Conservation (phyloP, 1,140 invertebrate genomes). For the Globodera rostochiensis region DNA sequence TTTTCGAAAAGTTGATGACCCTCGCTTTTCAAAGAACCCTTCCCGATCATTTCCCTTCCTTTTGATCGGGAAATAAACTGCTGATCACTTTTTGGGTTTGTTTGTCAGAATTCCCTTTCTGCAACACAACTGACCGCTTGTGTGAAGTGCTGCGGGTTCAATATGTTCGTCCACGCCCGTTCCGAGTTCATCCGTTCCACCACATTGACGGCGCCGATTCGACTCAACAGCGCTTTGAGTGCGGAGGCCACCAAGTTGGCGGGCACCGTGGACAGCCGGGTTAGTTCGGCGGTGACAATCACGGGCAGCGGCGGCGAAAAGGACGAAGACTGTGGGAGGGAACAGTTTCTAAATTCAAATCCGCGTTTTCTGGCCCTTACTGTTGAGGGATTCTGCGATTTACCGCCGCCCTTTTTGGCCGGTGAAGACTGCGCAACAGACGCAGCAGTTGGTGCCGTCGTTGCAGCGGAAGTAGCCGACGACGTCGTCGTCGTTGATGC, state of each 20-base stretch:
- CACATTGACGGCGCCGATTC: slow-evolving; percentile 49
- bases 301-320: slow-evolving; percentile 17
- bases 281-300: slow-evolving; percentile 57
- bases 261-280: slow-evolving; percentile 46
- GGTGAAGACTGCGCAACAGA: not conserved
- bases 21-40: not conserved
- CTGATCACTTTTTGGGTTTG: no score
- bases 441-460: not conserved
- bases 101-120: no score
- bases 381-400: not conserved
- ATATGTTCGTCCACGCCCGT: slow-evolving; percentile 59
- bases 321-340: not conserved
- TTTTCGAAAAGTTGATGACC: not conserved
- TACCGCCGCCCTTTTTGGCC: not conserved
- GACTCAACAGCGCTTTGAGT: slow-evolving; percentile 44
- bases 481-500: not conserved
- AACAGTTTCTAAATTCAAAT: not conserved
- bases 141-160: slow-evolving; percentile 51
- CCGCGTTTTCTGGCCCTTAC: no score
- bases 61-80: no score
- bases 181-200: slow-evolving; percentile 64
- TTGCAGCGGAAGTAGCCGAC: slow-evolving; percentile 7
- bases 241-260: slow-evolving; percentile 52
- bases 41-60: no score
- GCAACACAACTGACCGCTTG: slow-evolving; percentile 39